Conservation (phyloP, 2,797 vertebrate species). For the Echiichthys vipera region DNA sequence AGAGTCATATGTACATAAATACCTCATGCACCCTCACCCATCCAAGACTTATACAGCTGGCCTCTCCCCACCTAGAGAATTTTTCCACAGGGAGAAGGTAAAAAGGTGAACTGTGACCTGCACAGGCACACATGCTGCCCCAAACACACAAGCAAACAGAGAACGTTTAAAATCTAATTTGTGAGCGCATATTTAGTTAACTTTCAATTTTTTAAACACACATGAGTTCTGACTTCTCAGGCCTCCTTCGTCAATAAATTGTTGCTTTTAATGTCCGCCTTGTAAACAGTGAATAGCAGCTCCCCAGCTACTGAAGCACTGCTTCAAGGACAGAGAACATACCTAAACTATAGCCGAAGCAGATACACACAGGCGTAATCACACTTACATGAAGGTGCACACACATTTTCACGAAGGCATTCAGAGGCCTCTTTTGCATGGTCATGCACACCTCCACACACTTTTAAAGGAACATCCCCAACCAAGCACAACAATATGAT, state of each 20-base stretch:
- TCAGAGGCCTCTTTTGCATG: conserved; percentile 9
- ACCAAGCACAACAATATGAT: not conserved
- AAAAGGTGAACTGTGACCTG: conserved; percentile 20
- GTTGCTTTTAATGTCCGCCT: conserved; percentile 28
- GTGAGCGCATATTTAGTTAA: not conserved
- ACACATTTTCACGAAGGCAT: conserved; percentile 11
- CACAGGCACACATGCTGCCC: not conserved
- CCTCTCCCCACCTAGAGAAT: conserved; percentile 36
- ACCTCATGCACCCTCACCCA: conserved; percentile 26
- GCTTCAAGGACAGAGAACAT: conserved; percentile 41
- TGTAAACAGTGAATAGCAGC: conserved; percentile 38
- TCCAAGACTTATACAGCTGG: conserved; percentile 44
- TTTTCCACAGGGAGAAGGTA: conserved; percentile 30
- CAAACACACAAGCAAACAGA: not conserved
- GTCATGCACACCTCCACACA: conserved; percentile 12
- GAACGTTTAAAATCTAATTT: not conserved
- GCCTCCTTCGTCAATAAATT: conserved; percentile 27
- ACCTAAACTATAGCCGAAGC: not conserved
- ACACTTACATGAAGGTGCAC: not conserved
- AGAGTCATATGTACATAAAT: conserved; percentile 42
- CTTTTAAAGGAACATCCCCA: conserved; percentile 3
- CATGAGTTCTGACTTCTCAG: conserved; percentile 5
- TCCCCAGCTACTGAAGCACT: conserved; percentile 17
- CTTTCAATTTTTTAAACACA: conserved; percentile 10
- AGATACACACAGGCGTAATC: not conserved